A percentile compares a stretch with the other conserved stretches of the same genome.
Conservation (phyloP, 1,140 invertebrate species). For the Harpegnathos saltator region DNA sequence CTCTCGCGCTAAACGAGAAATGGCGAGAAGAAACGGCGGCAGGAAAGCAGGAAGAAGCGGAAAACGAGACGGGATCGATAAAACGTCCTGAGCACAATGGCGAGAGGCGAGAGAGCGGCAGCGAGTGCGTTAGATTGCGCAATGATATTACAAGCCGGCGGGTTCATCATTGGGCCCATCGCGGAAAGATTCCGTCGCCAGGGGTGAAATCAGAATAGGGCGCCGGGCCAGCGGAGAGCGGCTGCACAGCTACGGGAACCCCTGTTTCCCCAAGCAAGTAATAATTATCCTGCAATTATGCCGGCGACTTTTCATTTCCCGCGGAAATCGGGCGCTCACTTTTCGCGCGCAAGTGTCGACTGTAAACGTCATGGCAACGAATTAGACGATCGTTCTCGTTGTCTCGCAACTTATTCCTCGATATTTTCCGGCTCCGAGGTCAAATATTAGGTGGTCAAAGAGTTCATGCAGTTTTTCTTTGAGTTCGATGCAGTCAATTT, state of each 20-base stretch:
- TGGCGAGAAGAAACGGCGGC: neutral
- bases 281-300: constrained; percentile 73
- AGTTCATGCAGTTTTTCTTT: no score
- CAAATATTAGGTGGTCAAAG: no score
- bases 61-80: constrained; percentile 72
- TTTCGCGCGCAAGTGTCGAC: neutral
- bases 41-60: constrained; percentile 61
- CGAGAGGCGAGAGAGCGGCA: constrained; percentile 61
- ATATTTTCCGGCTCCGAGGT: no score
- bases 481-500: no score
- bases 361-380: neutral
- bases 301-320: constrained; percentile 42
- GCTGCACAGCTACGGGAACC: constrained; percentile 64
- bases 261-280: constrained; percentile 60
- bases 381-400: neutral
- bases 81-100: constrained; percentile 75
- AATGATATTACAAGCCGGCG: constrained; percentile 71
- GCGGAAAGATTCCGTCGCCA: constrained; percentile 68
- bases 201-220: constrained; percentile 39
- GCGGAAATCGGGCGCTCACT: constrained; percentile 21
- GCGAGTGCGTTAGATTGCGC: constrained; percentile 75
- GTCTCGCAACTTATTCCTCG: neutral
- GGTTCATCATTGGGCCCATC: constrained; percentile 72
- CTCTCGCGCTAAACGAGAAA: constrained; percentile 32
- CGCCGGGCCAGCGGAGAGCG: neutral